Evolutionary conservation across 2,113 vertebrate genomes (phyloP), one percentile per base, ranked within the genome.

Genomic region (Apodemus sylvaticus): DNA sequence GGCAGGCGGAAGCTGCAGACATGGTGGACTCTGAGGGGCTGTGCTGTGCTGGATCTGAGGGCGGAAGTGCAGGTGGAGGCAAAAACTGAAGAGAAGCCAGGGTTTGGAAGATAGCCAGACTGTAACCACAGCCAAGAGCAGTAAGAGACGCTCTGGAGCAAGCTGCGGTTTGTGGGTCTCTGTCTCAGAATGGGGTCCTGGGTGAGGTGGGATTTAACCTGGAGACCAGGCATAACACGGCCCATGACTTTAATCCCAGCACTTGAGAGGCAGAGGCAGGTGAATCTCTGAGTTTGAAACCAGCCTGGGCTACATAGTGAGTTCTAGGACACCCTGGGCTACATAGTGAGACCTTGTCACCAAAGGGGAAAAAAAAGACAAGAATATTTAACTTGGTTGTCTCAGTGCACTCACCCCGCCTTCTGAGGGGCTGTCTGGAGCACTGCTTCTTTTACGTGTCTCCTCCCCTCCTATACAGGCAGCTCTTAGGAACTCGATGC

Each of bases 21-120:
- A 24, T 19, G 4, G 3, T 6, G 29, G 45, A n/a, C n/a, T n/a
- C n/a, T n/a, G n/a, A n/a, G n/a, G n/a, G 3, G 10, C 4, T 7
- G 39, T 7, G 16, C 31, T 36, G 22, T 19, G 36, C 55, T 34
- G 68, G 36, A 55, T 24, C 62, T 68, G 16, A 34, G 31, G 31
- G 39, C 22, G 42, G 10, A 31, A 22, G 39, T 39, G 6, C 51
- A 89, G 20, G 83, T 9, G 6, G 29, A 42, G 73, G 62, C 6
- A 7, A 3, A 31, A 20, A n/a, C 12, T 39, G 71, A 39, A 68
- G 39, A 51, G 64, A 48, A 70, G n/a, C 4, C 4, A 31, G 34
- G 29, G 7, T 78, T 24, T 39, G 51, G n/a, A 71, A 29, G 62
- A 22, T 10, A 68, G 48, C 39, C 89, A 74, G 71, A 34, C 10